A percentile compares a stretch with the other conserved stretches of the same genome.
Conservation (phyloP, 2,888 invertebrate species). For the Andrena marginata region DNA sequence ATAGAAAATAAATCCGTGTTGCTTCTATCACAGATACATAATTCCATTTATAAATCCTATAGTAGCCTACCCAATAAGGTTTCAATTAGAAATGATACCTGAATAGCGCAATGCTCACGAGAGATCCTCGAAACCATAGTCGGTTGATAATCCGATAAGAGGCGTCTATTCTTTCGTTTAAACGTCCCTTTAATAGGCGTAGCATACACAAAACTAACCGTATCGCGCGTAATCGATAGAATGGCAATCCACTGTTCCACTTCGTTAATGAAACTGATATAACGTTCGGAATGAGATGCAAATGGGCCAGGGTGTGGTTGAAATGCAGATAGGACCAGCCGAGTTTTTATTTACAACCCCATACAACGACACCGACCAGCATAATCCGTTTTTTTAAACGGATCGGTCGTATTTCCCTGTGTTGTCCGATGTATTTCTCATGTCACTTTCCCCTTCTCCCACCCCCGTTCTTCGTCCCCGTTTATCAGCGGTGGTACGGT, state of each 20-base stretch:
- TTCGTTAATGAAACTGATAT: conserved; percentile 76
- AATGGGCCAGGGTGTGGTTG: conserved; percentile 71
- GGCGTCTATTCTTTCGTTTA: conserved; percentile 8
- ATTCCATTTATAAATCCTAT: not conserved
- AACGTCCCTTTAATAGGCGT: conserved; percentile 18
- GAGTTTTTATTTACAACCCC: conserved; percentile 66
- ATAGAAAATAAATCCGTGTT: no score
- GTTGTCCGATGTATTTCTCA: conserved; percentile 46
- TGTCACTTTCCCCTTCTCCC: conserved; percentile 46
- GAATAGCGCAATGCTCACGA: no score
- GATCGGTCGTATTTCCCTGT: conserved; percentile 61
- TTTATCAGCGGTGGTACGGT: conserved; percentile 39
- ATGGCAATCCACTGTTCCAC: conserved; percentile 67
- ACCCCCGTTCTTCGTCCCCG: conserved; percentile 3
- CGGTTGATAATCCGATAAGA: not conserved
- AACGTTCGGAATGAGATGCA: conserved; percentile 75
- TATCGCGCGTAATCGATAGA: conserved; percentile 55
- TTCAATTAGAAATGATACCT: no score
- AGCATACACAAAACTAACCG: conserved; percentile 15
- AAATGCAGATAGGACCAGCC: conserved; percentile 66
- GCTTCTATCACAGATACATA: no score
- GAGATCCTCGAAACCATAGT: not conserved
- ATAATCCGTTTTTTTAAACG: conserved; percentile 64
- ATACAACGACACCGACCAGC: conserved; percentile 49
- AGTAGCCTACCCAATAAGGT: no score